Percentiles rank a stretch among this genome's conserved stretches.
Conservation (phyloP, 2,888 invertebrate genomes). For the Lasioglossum marginatum region DNA sequence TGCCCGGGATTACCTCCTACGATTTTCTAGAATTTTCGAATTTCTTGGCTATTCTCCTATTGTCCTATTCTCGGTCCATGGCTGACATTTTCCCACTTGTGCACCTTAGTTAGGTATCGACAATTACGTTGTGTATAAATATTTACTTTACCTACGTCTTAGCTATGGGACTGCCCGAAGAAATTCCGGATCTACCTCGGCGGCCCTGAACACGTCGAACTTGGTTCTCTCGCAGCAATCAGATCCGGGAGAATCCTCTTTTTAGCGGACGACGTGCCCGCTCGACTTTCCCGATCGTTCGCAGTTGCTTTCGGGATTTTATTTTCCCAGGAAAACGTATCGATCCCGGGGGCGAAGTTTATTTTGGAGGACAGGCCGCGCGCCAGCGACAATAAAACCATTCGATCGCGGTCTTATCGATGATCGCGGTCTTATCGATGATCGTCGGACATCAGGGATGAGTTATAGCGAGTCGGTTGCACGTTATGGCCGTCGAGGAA, state of each 20-base stretch:
- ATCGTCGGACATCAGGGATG: constrained; percentile 64
- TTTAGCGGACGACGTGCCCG: not conserved
- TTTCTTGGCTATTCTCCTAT: no score
- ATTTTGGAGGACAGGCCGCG: constrained; percentile 55
- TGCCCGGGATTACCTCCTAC: no score
- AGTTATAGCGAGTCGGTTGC: constrained; percentile 58
- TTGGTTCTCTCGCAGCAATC: not conserved
- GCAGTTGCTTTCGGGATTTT: constrained; percentile 20
- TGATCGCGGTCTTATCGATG: constrained; percentile 65
- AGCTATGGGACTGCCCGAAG: not conserved
- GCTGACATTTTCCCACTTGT: not conserved
- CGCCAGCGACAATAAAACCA: constrained; percentile 62
- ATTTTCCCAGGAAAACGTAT: constrained; percentile 37
- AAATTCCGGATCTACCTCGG: not conserved
- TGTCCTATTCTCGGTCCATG: no score
- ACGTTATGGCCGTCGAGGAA: constrained; percentile 60
- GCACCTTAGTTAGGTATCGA: not conserved
- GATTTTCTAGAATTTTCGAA: no score
- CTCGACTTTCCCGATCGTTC: constrained; percentile 28
- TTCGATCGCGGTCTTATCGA: constrained; percentile 68
- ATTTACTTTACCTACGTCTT: not conserved
- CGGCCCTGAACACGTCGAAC: not conserved
- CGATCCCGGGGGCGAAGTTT: constrained; percentile 54
- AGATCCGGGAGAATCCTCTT: not conserved
- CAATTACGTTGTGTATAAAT: not conserved